Conservation (phyloP, 1,140 invertebrate species). For the Calliopsis andreniformis region DNA sequence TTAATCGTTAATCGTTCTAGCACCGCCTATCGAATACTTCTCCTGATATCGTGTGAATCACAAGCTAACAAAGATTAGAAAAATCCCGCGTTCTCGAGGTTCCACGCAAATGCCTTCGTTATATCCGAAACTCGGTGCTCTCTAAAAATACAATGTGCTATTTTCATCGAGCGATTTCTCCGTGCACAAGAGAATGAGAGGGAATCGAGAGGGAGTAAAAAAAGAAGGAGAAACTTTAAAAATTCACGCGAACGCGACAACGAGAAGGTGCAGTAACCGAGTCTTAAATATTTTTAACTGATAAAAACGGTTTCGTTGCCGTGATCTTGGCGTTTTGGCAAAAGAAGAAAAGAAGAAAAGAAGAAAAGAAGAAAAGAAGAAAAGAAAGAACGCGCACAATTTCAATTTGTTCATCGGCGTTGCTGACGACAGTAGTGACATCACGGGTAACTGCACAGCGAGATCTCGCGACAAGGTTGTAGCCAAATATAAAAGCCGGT, state of each 20-base stretch:
- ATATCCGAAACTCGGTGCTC: slow-evolving; percentile 41
- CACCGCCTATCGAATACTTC: not conserved
- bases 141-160: slow-evolving; percentile 68
- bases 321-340: not conserved
- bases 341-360: slow-evolving; percentile 1
- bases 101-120: slow-evolving; percentile 21
- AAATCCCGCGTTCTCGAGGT: slow-evolving; percentile 36
- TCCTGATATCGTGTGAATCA: not conserved
- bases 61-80: slow-evolving; percentile 46
- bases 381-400: not conserved
- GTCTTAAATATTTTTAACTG: slow-evolving; percentile 27
- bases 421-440: not conserved
- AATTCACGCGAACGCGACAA: slow-evolving; percentile 18
- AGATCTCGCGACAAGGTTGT: slow-evolving; percentile 24
- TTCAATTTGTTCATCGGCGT: not conserved
- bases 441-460: not conserved
- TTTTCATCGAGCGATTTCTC: slow-evolving; percentile 58
- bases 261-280: slow-evolving; percentile 31
- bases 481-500: slow-evolving; percentile 58
- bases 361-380: no score
- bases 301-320: slow-evolving; percentile 6
- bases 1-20: no score
- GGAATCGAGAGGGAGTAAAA: slow-evolving; percentile 14
- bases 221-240: not conserved
- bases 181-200: slow-evolving; percentile 35